These are phyloP conservation scores for Excalfactoria chinensis DNA, from an alignment of 2,113 vertebrate genomes.

Conservation along the genomic window DNA sequence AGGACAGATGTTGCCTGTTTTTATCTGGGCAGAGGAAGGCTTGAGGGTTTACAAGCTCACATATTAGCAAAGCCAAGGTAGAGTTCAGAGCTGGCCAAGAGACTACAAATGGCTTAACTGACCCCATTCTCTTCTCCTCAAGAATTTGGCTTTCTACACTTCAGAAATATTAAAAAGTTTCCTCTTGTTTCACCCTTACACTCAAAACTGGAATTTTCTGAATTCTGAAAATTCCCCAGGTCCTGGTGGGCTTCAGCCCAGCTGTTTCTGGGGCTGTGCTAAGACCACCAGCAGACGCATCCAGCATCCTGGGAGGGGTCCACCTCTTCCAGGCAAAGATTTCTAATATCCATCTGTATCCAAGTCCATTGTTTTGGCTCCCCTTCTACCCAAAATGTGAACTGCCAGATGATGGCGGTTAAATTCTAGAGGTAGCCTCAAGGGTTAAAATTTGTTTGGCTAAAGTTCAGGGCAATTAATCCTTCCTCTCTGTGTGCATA, in stretches of 20 bases:
- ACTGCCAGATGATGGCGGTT: not conserved
- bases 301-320: not conserved
- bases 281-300: not conserved
- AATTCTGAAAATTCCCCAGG: not conserved
- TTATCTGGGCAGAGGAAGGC: not conserved
- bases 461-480: not conserved
- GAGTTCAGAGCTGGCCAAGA: not conserved
- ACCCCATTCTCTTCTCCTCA: not conserved
- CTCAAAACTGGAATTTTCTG: not conserved
- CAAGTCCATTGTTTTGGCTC: not conserved
- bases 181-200: not conserved
- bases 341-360: not conserved
- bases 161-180: not conserved
- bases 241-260: not conserved
- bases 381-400: not conserved
- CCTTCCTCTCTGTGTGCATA: not conserved
- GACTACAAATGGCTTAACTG: not conserved
- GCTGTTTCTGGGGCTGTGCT: not conserved
- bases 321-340: not conserved
- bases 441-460: not conserved
- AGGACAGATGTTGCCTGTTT: accelerated
- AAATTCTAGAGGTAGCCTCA: not conserved
- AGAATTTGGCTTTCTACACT: not conserved
- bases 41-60: not conserved
- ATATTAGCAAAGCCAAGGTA: not conserved